A percentile compares a stretch with the other conserved stretches of the same genome.
Evolutionary conservation across 2,113 vertebrate genomes (phyloP).

Genomic region (Macroglossus sobrinus): DNA sequence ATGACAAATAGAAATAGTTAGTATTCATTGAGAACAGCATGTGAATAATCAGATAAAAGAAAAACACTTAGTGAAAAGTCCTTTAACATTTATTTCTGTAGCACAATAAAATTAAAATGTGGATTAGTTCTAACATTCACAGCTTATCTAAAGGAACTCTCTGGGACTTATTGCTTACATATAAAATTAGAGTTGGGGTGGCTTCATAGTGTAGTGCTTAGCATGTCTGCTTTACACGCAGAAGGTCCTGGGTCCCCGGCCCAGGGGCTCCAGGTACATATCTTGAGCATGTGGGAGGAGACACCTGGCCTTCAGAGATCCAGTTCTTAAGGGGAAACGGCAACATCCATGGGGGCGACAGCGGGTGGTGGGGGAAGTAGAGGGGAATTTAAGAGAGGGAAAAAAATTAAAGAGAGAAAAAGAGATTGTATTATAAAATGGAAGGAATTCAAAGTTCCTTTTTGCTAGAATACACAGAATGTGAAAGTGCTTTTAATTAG

Average conservation of each 20-base stretch:
- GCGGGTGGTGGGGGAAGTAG: too few species aligned
- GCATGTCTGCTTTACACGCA: too few species aligned
- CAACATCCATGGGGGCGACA: too few species aligned
- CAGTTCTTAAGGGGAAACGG: too few species aligned
- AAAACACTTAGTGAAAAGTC: slow-evolving; percentile 56
- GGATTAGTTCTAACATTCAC: slow-evolving; percentile 69
- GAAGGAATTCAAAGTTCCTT: slow-evolving; percentile 52
- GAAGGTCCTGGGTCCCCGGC: too few species aligned
- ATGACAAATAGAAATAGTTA: slow-evolving; percentile 52
- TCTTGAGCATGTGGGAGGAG: too few species aligned
- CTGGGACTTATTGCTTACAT: slow-evolving; percentile 49
- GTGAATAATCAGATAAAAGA: slow-evolving; percentile 68
- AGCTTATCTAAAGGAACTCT: slow-evolving; percentile 57
- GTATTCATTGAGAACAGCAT: slow-evolving; percentile 64
- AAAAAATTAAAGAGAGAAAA: slow-evolving; percentile 18
- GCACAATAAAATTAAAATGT: slow-evolving; percentile 68
- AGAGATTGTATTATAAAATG: slow-evolving; percentile 53
- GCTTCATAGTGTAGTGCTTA: too few species aligned
- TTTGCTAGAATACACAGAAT: slow-evolving; percentile 55
- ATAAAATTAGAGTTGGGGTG: slow-evolving; percentile 37
- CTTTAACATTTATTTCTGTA: slow-evolving; percentile 63
- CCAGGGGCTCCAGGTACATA: too few species aligned
- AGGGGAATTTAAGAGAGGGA: too few species aligned
- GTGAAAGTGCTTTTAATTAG: slow-evolving; percentile 71
- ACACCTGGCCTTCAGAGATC: too few species aligned